These are phyloP conservation scores for Ophonus ardosiacus DNA, from an alignment of 2,888 invertebrate species.

Conservation along the genomic window DNA sequence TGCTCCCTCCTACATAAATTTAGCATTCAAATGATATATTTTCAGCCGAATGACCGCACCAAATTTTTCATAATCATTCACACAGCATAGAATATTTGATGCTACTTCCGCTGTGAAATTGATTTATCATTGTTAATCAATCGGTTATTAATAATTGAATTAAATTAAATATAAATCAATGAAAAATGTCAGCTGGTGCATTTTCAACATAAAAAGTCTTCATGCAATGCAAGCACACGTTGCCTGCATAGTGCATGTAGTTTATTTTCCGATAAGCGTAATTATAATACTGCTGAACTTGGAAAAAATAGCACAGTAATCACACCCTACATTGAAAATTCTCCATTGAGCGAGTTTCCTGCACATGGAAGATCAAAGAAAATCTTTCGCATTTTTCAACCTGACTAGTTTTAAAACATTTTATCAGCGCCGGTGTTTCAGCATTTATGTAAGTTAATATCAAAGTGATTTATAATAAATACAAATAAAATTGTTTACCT, in stretches of 20 bases:
- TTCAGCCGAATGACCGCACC: neutral
- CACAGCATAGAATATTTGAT: neutral
- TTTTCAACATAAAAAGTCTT: neutral
- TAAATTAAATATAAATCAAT: constrained; percentile 10
- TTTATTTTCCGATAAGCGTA: constrained; percentile 19
- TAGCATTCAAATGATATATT: neutral
- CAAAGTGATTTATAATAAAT: too few species aligned
- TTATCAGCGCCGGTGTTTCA: neutral
- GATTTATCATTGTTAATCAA: neutral
- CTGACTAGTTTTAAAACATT: neutral
- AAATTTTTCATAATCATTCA: neutral
- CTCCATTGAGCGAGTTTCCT: neutral
- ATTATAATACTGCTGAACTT: constrained; percentile 33
- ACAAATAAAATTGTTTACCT: too few species aligned
- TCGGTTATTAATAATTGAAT: neutral
- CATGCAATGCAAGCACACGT: neutral
- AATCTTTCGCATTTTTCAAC: neutral
- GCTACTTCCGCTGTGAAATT: neutral
- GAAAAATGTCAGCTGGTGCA: neutral
- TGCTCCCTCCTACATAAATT: neutral
- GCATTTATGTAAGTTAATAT: too few species aligned
- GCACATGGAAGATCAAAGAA: constrained; percentile 2
- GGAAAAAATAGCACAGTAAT: constrained; percentile 16
- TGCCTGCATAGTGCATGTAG: neutral
- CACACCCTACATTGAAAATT: neutral